Conservation (phyloP, 2,797 vertebrate species). For the Staurois parvus region DNA sequence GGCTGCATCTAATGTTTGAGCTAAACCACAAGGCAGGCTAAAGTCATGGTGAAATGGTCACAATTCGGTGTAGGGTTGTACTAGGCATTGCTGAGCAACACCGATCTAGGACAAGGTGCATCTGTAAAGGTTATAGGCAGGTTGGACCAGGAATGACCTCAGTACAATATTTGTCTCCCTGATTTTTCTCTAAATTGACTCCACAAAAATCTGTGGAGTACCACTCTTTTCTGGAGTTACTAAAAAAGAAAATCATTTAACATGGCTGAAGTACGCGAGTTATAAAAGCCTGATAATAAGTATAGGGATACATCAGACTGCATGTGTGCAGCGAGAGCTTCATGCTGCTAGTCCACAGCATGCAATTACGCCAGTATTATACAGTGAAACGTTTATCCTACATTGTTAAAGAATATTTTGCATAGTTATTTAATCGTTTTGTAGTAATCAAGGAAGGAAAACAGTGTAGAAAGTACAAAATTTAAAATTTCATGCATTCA, state of each 20-base stretch:
- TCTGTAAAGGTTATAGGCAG: no score
- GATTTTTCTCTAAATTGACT: background rate
- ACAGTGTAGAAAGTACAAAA: background rate
- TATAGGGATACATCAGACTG: background rate
- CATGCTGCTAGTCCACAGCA: background rate
- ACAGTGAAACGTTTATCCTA: background rate
- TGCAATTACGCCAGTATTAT: background rate
- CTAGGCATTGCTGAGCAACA: background rate
- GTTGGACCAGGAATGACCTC: no score
- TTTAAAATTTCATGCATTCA: slow-evolving; percentile 16
- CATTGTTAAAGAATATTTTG: slow-evolving; percentile 23
- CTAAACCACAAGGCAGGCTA: background rate
- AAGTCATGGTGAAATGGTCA: background rate
- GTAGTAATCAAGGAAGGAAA: background rate
- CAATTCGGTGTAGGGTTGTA: background rate
- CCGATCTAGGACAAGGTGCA: no score
- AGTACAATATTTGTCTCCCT: no score
- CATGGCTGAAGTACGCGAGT: background rate
- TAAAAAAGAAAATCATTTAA: background rate
- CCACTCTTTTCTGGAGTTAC: background rate
- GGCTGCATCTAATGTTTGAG: no score
- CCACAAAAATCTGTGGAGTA: background rate
- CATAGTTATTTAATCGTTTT: slow-evolving; percentile 37
- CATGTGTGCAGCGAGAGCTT: background rate
- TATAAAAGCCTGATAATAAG: background rate